Evolutionary conservation across 2,797 vertebrate genomes (phyloP).

Genomic region (Periparus ater): DNA sequence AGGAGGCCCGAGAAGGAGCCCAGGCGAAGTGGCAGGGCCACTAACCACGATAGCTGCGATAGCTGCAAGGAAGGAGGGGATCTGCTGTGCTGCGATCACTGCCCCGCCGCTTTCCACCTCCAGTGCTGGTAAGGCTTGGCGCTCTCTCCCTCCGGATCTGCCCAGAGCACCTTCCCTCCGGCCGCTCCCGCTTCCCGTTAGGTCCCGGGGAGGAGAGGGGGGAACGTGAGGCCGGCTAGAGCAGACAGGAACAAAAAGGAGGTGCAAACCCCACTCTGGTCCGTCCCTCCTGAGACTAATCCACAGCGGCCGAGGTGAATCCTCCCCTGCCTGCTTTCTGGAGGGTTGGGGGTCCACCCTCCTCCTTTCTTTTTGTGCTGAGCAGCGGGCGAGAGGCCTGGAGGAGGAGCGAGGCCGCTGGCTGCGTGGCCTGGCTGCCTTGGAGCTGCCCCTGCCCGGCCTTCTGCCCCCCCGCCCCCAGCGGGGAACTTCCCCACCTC

Average conservation of each 20-base stretch:
- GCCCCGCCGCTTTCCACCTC: conserved; percentile 95
- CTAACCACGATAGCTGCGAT: conserved; percentile 98
- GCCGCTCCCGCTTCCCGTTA: conserved; percentile 37
- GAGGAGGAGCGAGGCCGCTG: conserved; percentile 37
- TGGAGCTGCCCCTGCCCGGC: not conserved
- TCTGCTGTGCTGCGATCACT: conserved; percentile 95
- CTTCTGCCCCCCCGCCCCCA: not conserved
- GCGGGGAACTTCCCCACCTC: not conserved
- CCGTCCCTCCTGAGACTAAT: not conserved
- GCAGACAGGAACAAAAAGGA: not conserved
- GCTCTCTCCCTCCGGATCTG: not conserved
- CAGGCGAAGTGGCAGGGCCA: conserved; percentile 91
- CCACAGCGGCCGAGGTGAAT: not conserved
- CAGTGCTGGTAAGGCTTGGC: conserved; percentile 91
- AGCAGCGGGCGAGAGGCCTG: conserved; percentile 2
- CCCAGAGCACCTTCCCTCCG: not conserved
- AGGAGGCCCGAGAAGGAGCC: conserved; percentile 92
- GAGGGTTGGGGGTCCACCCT: not conserved
- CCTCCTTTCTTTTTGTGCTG: conserved; percentile 39
- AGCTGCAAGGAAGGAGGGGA: conserved; percentile 97
- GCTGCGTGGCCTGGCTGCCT: conserved; percentile 1
- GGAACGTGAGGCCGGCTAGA: not conserved
- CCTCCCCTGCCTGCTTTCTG: not conserved
- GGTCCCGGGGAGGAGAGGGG: not conserved
- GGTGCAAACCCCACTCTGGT: not conserved